Base-by-base conservation (phyloP, 2,888 invertebrate species). In the Ectemnius cavifrons region DNA sequence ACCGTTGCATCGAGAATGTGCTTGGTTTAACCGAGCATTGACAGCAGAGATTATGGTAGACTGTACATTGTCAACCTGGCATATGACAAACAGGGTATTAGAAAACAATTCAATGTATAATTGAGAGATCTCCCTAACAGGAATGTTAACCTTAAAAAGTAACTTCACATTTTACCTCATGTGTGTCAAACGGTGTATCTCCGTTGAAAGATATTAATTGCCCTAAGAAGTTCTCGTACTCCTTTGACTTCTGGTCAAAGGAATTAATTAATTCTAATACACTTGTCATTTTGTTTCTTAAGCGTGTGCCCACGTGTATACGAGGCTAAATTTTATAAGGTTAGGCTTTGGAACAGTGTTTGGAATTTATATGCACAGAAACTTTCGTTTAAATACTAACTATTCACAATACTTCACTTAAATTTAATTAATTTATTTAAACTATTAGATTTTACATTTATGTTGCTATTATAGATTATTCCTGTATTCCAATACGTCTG, bases 1-100 rank as follows among this genome's bases (percentile, higher is more conserved):
- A 18, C 88, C 89, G 18, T 79, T 74, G 18, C 66, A 70, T 20
- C 87, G 79, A 14, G 87, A 86, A 16, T 66, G 69, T 20, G 84
- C 75, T 63, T 86, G 78, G 79, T 89, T 90, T 47, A 90, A 71
- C 60, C 81, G 83, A 27, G 74, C 78, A 79, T 90, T 90, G 2
- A 89, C 76, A 37, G 71, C 75, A 13, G 86, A 72, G 68, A 88
- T 74, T 45, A 87, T 69, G 1, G 52, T 14, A 70, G 80, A 83
- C 66, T 85, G 82, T 6, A 84, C 46, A 52, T 23, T 64, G 37
- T 81, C 79, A 4, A 86, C 77, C 90, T 90, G 11, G 37, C 1
- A 37, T 2, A 52, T 16, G 2, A 52, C n/a, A 16, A 52, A 52
- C 2, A 52, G 16, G 14, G 8, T 16, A 14, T 5, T 16, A 14